A percentile compares a stretch with the other conserved stretches of the same genome.
Evolutionary conservation across 2,113 vertebrate genomes (phyloP).

Genomic region (Orthonyx spaldingii): DNA sequence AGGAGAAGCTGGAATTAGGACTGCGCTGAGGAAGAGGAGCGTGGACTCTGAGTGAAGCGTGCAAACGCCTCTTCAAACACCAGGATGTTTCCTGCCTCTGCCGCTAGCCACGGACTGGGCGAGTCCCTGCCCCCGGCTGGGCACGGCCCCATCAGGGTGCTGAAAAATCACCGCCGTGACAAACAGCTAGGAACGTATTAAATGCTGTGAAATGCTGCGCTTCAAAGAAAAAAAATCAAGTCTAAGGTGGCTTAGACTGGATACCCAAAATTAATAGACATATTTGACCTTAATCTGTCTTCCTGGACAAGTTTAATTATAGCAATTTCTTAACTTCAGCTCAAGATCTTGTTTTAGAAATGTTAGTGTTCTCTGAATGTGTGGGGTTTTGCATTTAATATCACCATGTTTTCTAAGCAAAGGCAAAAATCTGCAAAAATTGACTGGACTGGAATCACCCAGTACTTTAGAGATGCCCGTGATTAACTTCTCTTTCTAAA

Average conservation of each 20-base stretch:
- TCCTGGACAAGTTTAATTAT: slow-evolving; percentile 60
- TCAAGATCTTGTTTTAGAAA: not conserved
- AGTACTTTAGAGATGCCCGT: not conserved
- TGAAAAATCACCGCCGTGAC: not conserved
- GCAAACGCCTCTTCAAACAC: not conserved
- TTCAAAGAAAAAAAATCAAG: not conserved
- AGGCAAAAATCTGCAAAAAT: not conserved
- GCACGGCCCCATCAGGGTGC: too few relatives aligned
- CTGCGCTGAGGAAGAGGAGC: fast-evolving
- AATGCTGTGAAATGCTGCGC: not conserved
- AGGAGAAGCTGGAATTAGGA: not conserved
- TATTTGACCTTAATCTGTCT: slow-evolving; percentile 62
- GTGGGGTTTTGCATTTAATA: not conserved
- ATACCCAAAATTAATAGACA: slow-evolving; percentile 45
- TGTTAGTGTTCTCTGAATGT: not conserved
- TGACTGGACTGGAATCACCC: not conserved
- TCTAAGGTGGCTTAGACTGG: not conserved
- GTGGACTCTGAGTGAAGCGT: too few relatives aligned
- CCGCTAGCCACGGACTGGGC: not conserved
- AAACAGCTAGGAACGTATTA: fast-evolving
- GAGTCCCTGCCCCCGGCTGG: not conserved
- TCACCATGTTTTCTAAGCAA: not conserved
- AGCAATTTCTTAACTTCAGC: slow-evolving; percentile 42
- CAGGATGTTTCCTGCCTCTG: not conserved
- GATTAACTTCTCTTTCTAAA: not conserved